phyloP scores from a whole-genome alignment of 2,113 vertebrate genomes.

The Podarcis cretensis region DNA sequence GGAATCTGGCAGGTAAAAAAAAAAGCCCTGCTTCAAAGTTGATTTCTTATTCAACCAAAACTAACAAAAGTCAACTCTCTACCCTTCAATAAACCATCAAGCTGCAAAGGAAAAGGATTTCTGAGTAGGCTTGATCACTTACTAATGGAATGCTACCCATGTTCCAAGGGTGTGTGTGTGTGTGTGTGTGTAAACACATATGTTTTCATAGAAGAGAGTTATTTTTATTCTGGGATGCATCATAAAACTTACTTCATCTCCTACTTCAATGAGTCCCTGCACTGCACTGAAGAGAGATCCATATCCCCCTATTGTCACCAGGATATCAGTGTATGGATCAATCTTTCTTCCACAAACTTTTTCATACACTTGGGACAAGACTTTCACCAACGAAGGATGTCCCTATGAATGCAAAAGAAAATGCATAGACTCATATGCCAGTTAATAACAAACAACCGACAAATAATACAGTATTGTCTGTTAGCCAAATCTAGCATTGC shows the following conservation, averaged over 20 bases:
- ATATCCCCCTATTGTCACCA: constrained; percentile 93
- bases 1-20: no score
- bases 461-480: background rate
- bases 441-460: background rate
- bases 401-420: constrained; percentile 78
- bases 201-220: constrained; percentile 4
- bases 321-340: constrained; percentile 88
- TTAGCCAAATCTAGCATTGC: background rate
- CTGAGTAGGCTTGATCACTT: background rate
- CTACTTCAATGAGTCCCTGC: constrained; percentile 90
- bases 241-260: constrained; percentile 86
- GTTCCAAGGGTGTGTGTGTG: background rate
- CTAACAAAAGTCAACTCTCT: background rate
- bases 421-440: background rate
- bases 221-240: background rate
- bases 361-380: constrained; percentile 88
- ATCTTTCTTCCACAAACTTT: constrained; percentile 82
- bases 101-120: background rate
- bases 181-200: no score
- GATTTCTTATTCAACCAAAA: background rate
- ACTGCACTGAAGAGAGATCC: constrained; percentile 91
- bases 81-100: background rate
- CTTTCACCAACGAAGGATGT: constrained; percentile 90
- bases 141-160: background rate
- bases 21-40: background rate